Percentiles rank a stretch among this genome's conserved stretches.
Conservation (phyloP, 2,888 invertebrate genomes). For the Cerastis rubricosa region DNA sequence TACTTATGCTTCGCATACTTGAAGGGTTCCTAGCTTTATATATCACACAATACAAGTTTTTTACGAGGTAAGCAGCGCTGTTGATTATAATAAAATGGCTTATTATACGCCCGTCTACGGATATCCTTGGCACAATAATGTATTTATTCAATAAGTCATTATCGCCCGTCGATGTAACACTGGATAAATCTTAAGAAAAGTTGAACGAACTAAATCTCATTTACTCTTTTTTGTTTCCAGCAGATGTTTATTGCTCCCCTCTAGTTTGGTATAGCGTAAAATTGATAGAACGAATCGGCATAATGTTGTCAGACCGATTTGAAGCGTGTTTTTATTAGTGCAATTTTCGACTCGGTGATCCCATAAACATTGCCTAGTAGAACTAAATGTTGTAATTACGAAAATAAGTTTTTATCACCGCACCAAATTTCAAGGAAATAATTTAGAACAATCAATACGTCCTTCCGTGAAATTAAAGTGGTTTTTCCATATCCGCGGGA, state of each 20-base stretch:
- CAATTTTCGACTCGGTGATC: constrained; percentile 41
- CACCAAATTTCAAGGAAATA: constrained; percentile 21
- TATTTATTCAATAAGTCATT: constrained; percentile 67
- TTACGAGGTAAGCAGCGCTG: constrained; percentile 56
- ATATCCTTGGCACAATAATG: constrained; percentile 54
- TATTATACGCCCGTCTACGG: constrained; percentile 63
- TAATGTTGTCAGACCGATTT: constrained; percentile 68
- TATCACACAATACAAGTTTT: constrained; percentile 54
- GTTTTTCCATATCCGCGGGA: not conserved
- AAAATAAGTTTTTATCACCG: constrained; percentile 23
- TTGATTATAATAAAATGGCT: constrained; percentile 59
- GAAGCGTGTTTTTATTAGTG: constrained; percentile 57
- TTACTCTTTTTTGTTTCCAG: constrained; percentile 72
- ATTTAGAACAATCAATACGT: not conserved
- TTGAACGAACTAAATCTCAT: constrained; percentile 76
- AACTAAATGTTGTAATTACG: constrained; percentile 30
- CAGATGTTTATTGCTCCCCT: constrained; percentile 69
- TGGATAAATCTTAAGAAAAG: constrained; percentile 62
- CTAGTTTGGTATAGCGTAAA: constrained; percentile 76
- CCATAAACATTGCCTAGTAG: constrained; percentile 28
- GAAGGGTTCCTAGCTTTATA: constrained; percentile 38
- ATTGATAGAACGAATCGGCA: constrained; percentile 78
- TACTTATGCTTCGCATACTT: constrained; percentile 47
- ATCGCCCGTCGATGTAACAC: constrained; percentile 50
- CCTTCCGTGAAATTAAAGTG: not conserved